A percentile compares a stretch with the other conserved stretches of the same genome.
Evolutionary conservation across 2,888 invertebrate genomes (phyloP).

Genomic region (Orthosia gothica): DNA sequence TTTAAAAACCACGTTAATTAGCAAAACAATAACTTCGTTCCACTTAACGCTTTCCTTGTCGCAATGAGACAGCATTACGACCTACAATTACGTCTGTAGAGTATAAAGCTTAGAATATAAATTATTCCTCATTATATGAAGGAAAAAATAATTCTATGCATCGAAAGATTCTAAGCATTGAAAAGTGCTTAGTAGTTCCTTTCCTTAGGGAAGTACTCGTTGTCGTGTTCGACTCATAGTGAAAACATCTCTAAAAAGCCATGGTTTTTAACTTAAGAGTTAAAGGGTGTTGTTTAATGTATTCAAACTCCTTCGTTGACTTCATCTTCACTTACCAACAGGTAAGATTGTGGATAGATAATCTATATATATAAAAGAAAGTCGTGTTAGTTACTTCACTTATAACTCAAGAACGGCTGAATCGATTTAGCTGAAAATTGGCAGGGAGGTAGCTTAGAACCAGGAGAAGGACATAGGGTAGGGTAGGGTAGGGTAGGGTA

Average conservation of each 20-base stretch:
- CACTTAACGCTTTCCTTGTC: conserved; percentile 39
- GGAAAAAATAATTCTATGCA: not conserved
- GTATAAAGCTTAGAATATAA: conserved; percentile 15
- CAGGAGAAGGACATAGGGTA: no score
- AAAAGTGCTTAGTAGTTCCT: not conserved
- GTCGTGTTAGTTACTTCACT: no score
- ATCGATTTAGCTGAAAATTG: no score
- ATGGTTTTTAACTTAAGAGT: not conserved
- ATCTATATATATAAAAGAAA: no score
- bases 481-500: no score
- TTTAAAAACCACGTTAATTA: conserved; percentile 22
- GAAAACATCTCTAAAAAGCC: no score
- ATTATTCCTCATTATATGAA: not conserved
- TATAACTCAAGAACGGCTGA: no score
- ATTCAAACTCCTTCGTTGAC: not conserved
- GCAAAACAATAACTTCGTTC: conserved; percentile 43
- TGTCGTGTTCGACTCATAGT: no score
- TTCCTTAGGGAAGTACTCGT: not conserved
- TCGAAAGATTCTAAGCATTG: not conserved
- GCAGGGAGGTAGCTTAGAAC: no score
- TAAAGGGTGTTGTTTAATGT: not conserved
- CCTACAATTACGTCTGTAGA: conserved; percentile 7
- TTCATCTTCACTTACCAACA: not conserved
- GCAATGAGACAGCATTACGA: conserved; percentile 28
- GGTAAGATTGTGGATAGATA: not conserved